Evolutionary conservation across 1,140 invertebrate genomes (phyloP), one percentile per base, ranked within the genome.

Genomic region (Dolichoris vasculosae): DNA sequence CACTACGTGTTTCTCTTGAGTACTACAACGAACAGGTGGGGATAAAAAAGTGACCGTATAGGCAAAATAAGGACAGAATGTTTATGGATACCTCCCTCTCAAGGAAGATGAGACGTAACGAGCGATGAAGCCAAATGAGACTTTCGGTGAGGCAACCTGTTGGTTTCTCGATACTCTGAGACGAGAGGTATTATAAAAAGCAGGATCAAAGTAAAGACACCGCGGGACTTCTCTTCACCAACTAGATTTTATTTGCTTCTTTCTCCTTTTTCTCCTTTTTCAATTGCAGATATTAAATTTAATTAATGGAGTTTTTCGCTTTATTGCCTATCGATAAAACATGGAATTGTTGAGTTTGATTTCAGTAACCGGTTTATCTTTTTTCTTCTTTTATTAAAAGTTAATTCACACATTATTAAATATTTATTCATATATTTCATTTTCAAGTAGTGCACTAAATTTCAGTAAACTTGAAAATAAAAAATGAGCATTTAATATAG

Each of bases 191-290:
- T 86, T 83, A 78, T 51, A 86, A 86, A 86, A 86, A 86, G 85
- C 83, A 46, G 79, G 85, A 86, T 86, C 85, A 86, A 86, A 86
- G 85, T 79, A 59, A 86, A 48, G 35, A 73, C 46, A 81, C 85
- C 81, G 85, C 85, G 48, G 85, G 71, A 35, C 59, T 84, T 78
- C 59, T 78, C 46, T 43, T 46, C 30, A 3, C 75, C 69, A 51
- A 17, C 30, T 59, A 46, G 15, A 82, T 82, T 82, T 82, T 82
- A 82, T 82, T 83, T 76, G 71, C 63, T 83, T 83, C 71, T 73
- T 30, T n/a, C 55, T 64, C 30, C 11, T 40, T 7, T 26, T 43
- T 15, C 43, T 77, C 38, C 51, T 73, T 85, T 77, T 67, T 51
- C 48, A 67, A 59, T 71, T 76, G 38, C 81, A 75, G 51, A 77